A percentile compares a stretch with the other conserved stretches of the same genome.
phyloP scores from a whole-genome alignment of 2,797 vertebrate species.

The Luscinia luscinia region DNA sequence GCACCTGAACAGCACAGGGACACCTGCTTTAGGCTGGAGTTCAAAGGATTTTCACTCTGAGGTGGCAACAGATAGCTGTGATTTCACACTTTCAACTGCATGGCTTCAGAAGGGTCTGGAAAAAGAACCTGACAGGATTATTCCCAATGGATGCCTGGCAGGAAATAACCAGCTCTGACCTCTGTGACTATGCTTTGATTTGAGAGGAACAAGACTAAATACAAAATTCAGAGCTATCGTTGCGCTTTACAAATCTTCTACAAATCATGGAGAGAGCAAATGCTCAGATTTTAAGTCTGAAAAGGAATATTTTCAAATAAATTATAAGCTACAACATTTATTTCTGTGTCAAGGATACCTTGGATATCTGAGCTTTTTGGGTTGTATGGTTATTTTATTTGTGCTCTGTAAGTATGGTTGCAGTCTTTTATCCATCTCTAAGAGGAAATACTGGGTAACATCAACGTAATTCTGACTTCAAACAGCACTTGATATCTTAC shows the following conservation, averaged over 20 bases:
- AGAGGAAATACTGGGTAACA: background rate
- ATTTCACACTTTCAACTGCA: rapidly evolving
- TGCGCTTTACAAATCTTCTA: background rate
- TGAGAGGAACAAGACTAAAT: background rate
- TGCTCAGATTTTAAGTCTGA: background rate
- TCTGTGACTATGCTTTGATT: background rate
- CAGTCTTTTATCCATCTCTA: background rate
- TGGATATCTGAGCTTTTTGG: background rate
- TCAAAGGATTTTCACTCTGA: background rate
- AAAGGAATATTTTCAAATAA: background rate
- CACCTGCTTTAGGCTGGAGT: background rate
- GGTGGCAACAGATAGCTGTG: background rate
- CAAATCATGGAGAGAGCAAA: background rate
- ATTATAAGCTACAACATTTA: background rate
- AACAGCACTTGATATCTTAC: background rate
- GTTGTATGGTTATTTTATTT: background rate
- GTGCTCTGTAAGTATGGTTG: background rate
- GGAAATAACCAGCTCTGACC: background rate
- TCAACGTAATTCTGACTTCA: background rate
- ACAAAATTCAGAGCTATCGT: background rate
- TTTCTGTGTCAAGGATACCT: background rate
- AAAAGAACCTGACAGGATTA: background rate
- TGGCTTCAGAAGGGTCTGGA: background rate
- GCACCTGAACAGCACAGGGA: background rate
- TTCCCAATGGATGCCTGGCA: background rate